These are phyloP conservation scores for Sinelater perroti DNA, from an alignment of 2,888 invertebrate genomes.

Conservation along the genomic window DNA sequence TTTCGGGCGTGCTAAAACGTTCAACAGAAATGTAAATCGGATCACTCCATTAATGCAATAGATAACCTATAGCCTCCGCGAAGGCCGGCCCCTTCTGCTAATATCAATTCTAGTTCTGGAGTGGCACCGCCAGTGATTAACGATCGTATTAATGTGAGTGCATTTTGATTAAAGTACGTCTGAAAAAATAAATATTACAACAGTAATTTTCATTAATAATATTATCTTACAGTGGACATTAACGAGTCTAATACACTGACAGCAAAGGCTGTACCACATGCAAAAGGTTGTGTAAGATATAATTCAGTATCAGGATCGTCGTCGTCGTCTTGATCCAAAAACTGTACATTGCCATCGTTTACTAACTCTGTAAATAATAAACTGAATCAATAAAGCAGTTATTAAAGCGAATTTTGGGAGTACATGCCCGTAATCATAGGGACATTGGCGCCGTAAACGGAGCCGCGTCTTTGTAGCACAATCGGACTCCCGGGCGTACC, in stretches of 20 bases:
- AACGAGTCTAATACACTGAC: slow-evolving; percentile 99
- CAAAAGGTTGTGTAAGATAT: slow-evolving; percentile 99
- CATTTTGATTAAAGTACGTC: slow-evolving; percentile 99
- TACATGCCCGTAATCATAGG: slow-evolving; percentile 97
- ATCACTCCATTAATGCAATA: too few species aligned
- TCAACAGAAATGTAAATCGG: too few species aligned
- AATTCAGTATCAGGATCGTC: slow-evolving; percentile 99
- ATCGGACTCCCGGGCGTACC: slow-evolving; percentile 85
- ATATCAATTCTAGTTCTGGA: slow-evolving; percentile 97
- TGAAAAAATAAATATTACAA: too few species aligned
- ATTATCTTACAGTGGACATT: slow-evolving; percentile 98
- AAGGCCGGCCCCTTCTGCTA: slow-evolving; percentile 98
- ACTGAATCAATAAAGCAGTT: too few species aligned
- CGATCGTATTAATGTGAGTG: slow-evolving; percentile 97
- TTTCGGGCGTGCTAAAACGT: slow-evolving; percentile 85
- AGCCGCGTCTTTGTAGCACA: slow-evolving; percentile 90
- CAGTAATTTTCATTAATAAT: too few species aligned
- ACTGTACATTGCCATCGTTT: slow-evolving; percentile 99
- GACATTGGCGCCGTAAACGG: slow-evolving; percentile 97
- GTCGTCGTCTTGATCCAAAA: slow-evolving; percentile 96
- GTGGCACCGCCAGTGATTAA: slow-evolving; percentile 99
- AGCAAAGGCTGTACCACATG: slow-evolving; percentile 99
- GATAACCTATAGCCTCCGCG: slow-evolving; percentile 92
- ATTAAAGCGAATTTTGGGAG: too few species aligned
- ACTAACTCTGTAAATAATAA: slow-evolving; percentile 92